Conservation (phyloP, 2,113 vertebrate species). For the Pomatostomus ruficeps region DNA sequence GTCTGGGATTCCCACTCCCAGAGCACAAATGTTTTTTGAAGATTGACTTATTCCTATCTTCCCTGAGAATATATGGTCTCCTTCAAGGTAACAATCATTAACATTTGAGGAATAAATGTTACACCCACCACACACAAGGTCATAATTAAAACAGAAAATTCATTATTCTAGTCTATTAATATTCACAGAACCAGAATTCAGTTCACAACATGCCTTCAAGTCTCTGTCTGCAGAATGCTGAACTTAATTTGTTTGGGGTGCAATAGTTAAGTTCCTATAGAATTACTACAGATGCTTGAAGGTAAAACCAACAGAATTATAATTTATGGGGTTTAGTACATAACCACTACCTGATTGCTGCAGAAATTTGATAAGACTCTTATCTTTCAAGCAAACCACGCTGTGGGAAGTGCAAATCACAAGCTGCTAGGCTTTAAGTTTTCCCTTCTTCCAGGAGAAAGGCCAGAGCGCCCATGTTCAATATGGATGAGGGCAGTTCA, state of each 20-base stretch:
- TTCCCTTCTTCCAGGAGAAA: not conserved
- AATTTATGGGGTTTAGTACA: not conserved
- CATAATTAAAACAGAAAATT: not conserved
- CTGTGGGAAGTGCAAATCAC: not conserved
- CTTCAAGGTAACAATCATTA: not conserved
- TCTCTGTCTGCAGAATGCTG: not conserved
- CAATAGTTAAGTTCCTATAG: not conserved
- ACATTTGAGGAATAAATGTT: not conserved
- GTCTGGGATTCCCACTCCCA: not conserved
- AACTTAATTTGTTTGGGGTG: not conserved
- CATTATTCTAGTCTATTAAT: not conserved
- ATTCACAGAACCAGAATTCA: not conserved
- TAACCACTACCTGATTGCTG: not conserved
- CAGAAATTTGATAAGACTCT: constrained; percentile 4
- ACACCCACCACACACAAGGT: not conserved
- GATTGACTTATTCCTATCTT: not conserved
- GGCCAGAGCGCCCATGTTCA: not conserved
- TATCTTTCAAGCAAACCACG: not conserved
- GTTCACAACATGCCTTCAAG: not conserved
- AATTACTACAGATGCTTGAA: not conserved
- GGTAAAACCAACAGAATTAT: not conserved
- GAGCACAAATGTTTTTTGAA: not conserved
- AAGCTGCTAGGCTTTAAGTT: not conserved
- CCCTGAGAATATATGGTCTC: not conserved
- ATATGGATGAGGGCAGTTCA: not conserved